Percentiles rank a stretch among this genome's conserved stretches.
Conservation (phyloP, 1,140 invertebrate species). For the Leptoteleia sp. region DNA sequence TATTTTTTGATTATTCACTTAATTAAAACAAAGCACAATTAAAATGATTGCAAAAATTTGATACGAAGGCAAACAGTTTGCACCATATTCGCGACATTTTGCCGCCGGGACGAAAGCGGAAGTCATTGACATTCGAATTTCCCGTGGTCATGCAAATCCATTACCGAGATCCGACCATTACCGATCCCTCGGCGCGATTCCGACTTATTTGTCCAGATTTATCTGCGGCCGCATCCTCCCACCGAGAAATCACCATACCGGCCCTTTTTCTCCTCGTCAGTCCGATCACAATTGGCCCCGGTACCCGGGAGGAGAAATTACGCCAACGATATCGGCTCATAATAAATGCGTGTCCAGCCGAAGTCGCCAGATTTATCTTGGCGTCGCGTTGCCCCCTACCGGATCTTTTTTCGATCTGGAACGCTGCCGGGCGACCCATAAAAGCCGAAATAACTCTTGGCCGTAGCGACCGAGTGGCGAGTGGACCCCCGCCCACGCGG, state of each 20-base stretch:
- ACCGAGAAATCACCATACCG: constrained; percentile 51
- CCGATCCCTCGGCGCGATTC: constrained; percentile 11
- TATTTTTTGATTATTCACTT: no score
- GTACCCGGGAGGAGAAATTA: constrained; percentile 48
- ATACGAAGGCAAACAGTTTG: no score
- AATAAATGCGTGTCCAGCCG: constrained; percentile 60
- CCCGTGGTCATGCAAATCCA: constrained; percentile 3
- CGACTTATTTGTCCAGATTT: constrained; percentile 54
- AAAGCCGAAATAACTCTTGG: constrained; percentile 72
- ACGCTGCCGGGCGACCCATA: constrained; percentile 71
- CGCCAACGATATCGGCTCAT: constrained; percentile 50
- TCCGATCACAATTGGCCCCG: constrained; percentile 22
- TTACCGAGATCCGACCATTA: constrained; percentile 2
- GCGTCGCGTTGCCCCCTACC: constrained; percentile 33
- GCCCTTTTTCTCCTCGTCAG: constrained; percentile 12
- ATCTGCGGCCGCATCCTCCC: constrained; percentile 24
- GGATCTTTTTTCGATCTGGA: constrained; percentile 67
- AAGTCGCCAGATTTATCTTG: constrained; percentile 62
- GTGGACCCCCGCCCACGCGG: constrained; percentile 58
- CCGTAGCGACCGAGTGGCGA: constrained; percentile 28
- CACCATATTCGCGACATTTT: no score
- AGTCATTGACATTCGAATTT: no score
- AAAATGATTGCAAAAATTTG: no score
- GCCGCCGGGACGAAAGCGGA: no score
- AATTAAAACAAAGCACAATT: no score